Base-by-base conservation (phyloP, 2,797 vertebrate species). In the Gila robusta region DNA sequence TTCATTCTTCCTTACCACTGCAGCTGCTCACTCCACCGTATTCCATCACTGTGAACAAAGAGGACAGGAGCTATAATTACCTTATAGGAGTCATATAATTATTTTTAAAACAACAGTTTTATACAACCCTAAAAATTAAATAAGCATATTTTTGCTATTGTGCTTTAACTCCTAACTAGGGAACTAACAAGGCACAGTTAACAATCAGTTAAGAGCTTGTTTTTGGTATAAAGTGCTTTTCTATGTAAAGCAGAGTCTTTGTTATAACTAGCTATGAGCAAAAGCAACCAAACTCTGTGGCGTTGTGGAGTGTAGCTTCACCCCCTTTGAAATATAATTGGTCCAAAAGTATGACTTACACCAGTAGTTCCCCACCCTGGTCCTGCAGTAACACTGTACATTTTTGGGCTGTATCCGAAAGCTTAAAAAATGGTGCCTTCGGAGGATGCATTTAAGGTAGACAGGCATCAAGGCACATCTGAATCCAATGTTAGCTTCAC, bases 1-100 rank as follows among this genome's bases (percentile, higher is more conserved):
- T 90, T 87, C 87, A 88, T 90, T 67, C 66, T 79, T 83, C 82
- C 87, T 67, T 76, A 72, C 70, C 74, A 66, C 54, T 82, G 86
- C 83, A 62, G 86, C 66, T 86, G n/a, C 66, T 72, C 26, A 81
- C 39, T 52, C 62, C 76, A 47, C 49, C 3, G 2, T 35, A 70
- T 52, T 49, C 56, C 56, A 66, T 47, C 62, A 66, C 82, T 77
- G n/a, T 21, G n/a, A 77, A 77, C 62, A 77, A 77, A 83, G 62
- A 69, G 17, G 35, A 84, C 14, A 64, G 2, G 14, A 67, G 72
- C 23, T 77, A 32, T 84, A 79, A 79, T 64, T 64, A 28, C 67
- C 21, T 9, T 76, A 39, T 37, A 83, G 17, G 6, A 39, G 10
- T 52, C 23, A 26, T 52, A 12, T 52, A 2, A 16, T 82, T 23